These are phyloP conservation scores for Tetrax tetrax DNA, from an alignment of 2,113 vertebrate species.

Conservation along the genomic window DNA sequence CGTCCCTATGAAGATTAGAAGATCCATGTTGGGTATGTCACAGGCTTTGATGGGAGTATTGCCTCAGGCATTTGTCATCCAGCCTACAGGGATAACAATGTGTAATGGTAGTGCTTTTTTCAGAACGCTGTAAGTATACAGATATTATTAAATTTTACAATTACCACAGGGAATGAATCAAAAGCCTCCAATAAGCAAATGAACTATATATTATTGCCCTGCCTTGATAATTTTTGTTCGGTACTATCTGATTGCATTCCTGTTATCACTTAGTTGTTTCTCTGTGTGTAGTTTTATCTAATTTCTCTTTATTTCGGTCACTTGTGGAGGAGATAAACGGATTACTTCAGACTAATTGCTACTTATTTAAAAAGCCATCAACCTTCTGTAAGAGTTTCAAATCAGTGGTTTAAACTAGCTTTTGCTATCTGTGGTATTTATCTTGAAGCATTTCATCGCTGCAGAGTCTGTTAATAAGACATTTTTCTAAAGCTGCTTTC, in stretches of 20 bases:
- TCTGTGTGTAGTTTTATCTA: constrained; percentile 34
- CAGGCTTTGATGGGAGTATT: constrained; percentile 83
- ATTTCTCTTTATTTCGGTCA: constrained; percentile 42
- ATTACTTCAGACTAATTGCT: constrained; percentile 41
- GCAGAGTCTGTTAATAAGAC: constrained; percentile 26
- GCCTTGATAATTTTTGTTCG: constrained; percentile 78
- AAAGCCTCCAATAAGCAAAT: constrained; percentile 80
- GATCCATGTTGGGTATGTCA: constrained; percentile 73
- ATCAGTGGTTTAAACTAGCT: neutral
- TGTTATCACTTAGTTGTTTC: constrained; percentile 59
- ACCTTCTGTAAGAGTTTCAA: neutral
- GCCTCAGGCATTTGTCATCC: constrained; percentile 86
- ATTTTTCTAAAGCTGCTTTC: constrained; percentile 18
- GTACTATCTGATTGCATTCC: constrained; percentile 69
- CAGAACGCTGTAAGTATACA: constrained; percentile 80
- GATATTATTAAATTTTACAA: constrained; percentile 83
- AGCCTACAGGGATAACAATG: constrained; percentile 89
- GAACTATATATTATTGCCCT: constrained; percentile 78
- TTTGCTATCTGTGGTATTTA: constrained; percentile 54
- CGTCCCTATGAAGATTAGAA: constrained; percentile 84
- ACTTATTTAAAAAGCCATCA: constrained; percentile 41
- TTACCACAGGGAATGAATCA: constrained; percentile 87
- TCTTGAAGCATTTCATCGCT: constrained; percentile 46
- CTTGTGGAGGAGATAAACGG: constrained; percentile 41
- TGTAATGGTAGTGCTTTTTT: constrained; percentile 77